phyloP scores from a whole-genome alignment of 1,140 invertebrate genomes.

The Parapsyche elsis region DNA sequence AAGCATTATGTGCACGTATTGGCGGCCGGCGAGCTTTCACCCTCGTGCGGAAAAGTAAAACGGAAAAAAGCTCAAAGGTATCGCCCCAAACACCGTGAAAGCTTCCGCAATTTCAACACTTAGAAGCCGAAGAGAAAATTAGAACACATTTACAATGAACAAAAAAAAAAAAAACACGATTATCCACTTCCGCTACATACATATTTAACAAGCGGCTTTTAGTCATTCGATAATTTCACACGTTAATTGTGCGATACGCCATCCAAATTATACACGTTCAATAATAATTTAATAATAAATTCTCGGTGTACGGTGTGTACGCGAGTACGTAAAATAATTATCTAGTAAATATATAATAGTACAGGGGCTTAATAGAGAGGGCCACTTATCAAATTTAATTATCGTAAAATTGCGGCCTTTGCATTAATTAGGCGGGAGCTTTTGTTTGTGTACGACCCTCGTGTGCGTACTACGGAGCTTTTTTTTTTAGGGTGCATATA shows the following conservation, averaged over 20 bases:
- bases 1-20: slow-evolving; percentile 38
- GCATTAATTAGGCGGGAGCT: background rate
- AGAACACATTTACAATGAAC: background rate
- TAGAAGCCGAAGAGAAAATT: too few species aligned
- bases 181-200: background rate
- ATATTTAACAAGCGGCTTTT: background rate
- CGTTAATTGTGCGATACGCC: background rate
- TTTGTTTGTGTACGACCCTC: background rate
- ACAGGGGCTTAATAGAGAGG: background rate
- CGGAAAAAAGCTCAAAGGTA: too few species aligned
- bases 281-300: background rate
- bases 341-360: slow-evolving; percentile 2
- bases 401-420: slow-evolving; percentile 14
- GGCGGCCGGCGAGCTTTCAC: background rate
- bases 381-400: slow-evolving; percentile 25
- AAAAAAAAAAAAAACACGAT: background rate
- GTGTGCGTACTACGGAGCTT: background rate
- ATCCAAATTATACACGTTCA: too few species aligned
- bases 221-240: background rate
- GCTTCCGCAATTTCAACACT: too few species aligned
- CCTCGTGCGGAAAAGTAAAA: background rate
- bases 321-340: background rate
- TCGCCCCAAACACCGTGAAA: too few species aligned
- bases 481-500: slow-evolving; percentile 32
- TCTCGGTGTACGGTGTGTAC: background rate